Base-by-base conservation (phyloP, 2,113 vertebrate species). In the Gallinago jamesoni region DNA sequence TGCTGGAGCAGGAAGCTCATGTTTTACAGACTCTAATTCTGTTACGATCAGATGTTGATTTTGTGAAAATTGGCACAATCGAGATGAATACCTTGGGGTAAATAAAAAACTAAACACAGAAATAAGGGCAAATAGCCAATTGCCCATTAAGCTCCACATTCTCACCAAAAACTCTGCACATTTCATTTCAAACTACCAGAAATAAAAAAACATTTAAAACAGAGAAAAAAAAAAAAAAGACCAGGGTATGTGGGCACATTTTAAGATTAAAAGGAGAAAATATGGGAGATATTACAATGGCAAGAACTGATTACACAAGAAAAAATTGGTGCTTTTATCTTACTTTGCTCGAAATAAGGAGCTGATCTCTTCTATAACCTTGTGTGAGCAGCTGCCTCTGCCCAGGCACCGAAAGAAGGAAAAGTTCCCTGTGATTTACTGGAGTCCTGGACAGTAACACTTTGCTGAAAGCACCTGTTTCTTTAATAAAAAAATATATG, bases 401-500 rank as follows among this genome's bases (percentile, higher is more conserved):
- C 69, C 59, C 94, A 74, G 76, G 82, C n/a, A 10, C 53, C 95
- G 95, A 48, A 59, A 27, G n/a, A 59, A 87, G 41, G 78, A 85
- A 89, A 91, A 92, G 69, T 78, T 78, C 52, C 14, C 39, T 20
- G 5, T 8, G 24, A 69, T 97, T 91, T 87, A 94, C 50, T n/a
- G 45, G 17, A 27, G 14, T 35, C 37, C 73, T 39, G 28, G 76
- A 84, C 18, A 67, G 12, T 15, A 45, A 23, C 1, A 2, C 53
- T 82, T 48, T 47, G 45, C 60, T 69, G 53, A 59, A 94, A 83
- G 6, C 9, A 48, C 18, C 8, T 14, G 11, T 10, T 43, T 39
- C 48, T 60, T 56, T 31, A 70, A 87, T 14, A 22, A 77, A 85
- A 88, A 56, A 37, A 5, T 37, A 28, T 0, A 1, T 18, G 6